Base-by-base conservation (phyloP, 35 echinoderm and acorn worm species). In the Eucidaris tribuloides region DNA sequence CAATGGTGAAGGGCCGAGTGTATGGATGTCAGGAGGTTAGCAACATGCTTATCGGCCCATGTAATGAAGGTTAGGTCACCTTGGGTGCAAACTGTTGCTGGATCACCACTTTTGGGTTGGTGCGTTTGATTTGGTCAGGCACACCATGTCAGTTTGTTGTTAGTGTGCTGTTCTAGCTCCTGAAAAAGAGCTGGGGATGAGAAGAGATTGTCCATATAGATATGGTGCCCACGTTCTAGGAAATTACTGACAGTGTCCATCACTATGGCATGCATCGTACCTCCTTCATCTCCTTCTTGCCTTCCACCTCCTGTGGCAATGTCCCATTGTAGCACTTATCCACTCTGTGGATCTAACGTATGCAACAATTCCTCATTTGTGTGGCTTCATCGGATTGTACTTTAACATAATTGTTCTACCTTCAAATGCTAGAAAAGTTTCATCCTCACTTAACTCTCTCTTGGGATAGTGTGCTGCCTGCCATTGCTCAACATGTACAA, bases 121-220 rank as follows among this genome's bases (percentile, higher is more conserved):
- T 37, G 17, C 54, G 31, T 77, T 66, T 83, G 33, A 90, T 90
- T 1, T 14, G 46, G 46, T 83, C 64, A 22, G 80, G 64, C 4
- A 62, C 71, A 25, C 65, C 49, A 31, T 5, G 46, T 43, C 80
- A 63, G 62, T 83, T 90, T 0, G 34, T 31, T 34, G 66, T 19
- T 1, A 83, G 79, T 6, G 79, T 83, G 19, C 87, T n/a, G 38
- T 6, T 6, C 31, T 23, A 89, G 52, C 44, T 83, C 64, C 17
- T 23, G 23, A 36, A 60, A 90, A 37, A 90, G 56, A 18, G 18
- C 52, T 5, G 87, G 79, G 18, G 79, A 83, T 3, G 88, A 72
- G 55, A 91, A 91, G 48, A 85, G 77, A 58, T 91, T 85, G 42
- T 85, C 81, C 89, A 91, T 91, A 35, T 91, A 91, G 17, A 91